Evolutionary conservation across 1,140 invertebrate species (phyloP), one percentile per base, ranked within the genome.

Genomic region (Drosophila mojavensis): DNA sequence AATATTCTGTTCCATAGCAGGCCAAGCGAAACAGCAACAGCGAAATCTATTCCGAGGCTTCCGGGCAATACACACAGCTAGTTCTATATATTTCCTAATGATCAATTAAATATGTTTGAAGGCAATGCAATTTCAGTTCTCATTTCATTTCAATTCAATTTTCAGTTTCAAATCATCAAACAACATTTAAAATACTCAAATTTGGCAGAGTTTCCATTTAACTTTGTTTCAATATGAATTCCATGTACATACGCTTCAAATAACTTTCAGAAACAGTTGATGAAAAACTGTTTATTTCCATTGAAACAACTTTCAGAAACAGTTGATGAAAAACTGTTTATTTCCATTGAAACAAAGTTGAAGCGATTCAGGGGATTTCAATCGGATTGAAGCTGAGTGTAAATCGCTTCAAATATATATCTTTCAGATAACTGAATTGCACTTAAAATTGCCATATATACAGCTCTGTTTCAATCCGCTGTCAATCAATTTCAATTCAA

Each of bases 1-100:
- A 74, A 56, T 66, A 63, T 39, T 28, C 17, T 48, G 50, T 20
- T 36, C 67, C 15, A 71, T 24, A 53, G 55, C 61, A 50, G 53
- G 7, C 53, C 61, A 71, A 71, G 53, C 61, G 61, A 55, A 70
- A 28, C 58, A 62, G 10, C 28, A 30, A 24, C 11, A 60, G 24
- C 43, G 15, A 39, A 45, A 39, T 15, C 33, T 26, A 28, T 33
- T 39, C 33, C 6, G 15, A 51, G 47, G 11, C 45, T 63, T 70
- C 60, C 67, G 51, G 41, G 28, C 53, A 66, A 39, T 30, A 4
- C 4, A 30, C 28, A 30, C 28, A 30, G 28, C 28, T 39, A 39
- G 9, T 39, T 39, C 36, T 39, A 39, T 11, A 39, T 39, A 39
- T 11, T 11, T 39, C 11, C 13, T 39, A 39, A 39, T 11, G 36